Conservation (phyloP, 2,888 invertebrate species). For the Sarcophaga caerulescens region DNA sequence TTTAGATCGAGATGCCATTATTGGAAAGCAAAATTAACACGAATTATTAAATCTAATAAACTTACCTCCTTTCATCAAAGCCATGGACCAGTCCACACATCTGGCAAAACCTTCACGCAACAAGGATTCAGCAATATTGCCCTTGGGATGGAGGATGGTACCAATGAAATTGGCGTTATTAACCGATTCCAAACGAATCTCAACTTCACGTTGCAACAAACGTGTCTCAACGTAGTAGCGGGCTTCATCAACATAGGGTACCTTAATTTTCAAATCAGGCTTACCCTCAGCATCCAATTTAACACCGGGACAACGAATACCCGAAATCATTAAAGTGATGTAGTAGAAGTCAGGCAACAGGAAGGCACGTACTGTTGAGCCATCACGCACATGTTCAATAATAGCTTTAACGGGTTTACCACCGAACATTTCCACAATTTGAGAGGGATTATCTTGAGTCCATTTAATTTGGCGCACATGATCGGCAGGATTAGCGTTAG, state of each 20-base stretch:
- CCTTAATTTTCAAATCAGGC: slow-evolving; percentile 85
- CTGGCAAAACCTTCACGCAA: slow-evolving; percentile 95
- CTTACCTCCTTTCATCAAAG: slow-evolving; percentile 87
- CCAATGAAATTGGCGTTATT: slow-evolving; percentile 97
- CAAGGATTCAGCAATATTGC: slow-evolving; percentile 96
- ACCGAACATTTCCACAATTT: slow-evolving; percentile 91
- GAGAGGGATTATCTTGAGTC: slow-evolving; percentile 91
- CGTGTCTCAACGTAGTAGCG: slow-evolving; percentile 95
- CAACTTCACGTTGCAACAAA: slow-evolving; percentile 94
- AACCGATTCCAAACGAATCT: slow-evolving; percentile 94
- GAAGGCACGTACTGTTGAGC: slow-evolving; percentile 96
- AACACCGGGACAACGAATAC: slow-evolving; percentile 92
- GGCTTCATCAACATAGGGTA: slow-evolving; percentile 93
- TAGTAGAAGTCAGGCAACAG: slow-evolving; percentile 94
- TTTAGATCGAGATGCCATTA: slow-evolving; percentile 45
- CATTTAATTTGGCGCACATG: slow-evolving; percentile 94
- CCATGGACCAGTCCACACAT: slow-evolving; percentile 97
- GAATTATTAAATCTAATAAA: slow-evolving; percentile 15
- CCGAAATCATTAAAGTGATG: slow-evolving; percentile 97
- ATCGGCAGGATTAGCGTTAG: slow-evolving; percentile 82
- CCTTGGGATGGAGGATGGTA: slow-evolving; percentile 94
- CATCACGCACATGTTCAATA: slow-evolving; percentile 98
- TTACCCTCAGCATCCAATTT: slow-evolving; percentile 89
- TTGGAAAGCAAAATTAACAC: not conserved
- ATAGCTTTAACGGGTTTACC: slow-evolving; percentile 95